Percentiles rank a stretch among this genome's conserved stretches.
Evolutionary conservation across 2,888 invertebrate genomes (phyloP).

Genomic region (Cryptops parisi): DNA sequence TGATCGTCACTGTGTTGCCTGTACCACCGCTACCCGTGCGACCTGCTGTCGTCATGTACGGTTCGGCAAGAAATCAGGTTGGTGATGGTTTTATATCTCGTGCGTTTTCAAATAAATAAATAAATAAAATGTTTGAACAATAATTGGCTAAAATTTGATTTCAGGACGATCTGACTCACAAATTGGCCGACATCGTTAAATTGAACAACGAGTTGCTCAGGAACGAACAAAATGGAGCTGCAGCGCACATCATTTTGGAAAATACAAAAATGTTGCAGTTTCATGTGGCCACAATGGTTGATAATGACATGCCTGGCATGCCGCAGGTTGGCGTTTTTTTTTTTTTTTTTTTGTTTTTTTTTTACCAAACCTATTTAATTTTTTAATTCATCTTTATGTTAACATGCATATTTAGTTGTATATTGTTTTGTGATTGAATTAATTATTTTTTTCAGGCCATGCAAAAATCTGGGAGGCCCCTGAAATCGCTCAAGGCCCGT

Average conservation of each 20-base stretch:
- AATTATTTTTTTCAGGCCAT: conserved; percentile 50
- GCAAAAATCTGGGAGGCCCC: conserved; percentile 97
- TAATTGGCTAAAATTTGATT: background rate
- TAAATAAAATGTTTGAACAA: background rate
- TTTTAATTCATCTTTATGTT: conserved; percentile 7
- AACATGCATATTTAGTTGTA: background rate
- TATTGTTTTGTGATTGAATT: background rate
- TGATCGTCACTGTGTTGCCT: conserved; percentile 93
- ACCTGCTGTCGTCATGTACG: conserved; percentile 98
- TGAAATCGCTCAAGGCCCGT: conserved; percentile 94
- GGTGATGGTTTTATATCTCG: too few relatives aligned
- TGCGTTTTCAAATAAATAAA: too few relatives aligned
- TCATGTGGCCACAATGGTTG: conserved; percentile 94
- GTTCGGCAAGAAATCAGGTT: conserved; percentile 84
- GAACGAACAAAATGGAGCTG: conserved; percentile 93
- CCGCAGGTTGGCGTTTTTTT: conserved; percentile 48
- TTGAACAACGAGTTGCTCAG: conserved; percentile 87
- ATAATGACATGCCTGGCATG: conserved; percentile 98
- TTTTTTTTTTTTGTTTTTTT: too few relatives aligned
- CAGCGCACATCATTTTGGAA: conserved; percentile 91
- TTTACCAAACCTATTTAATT: too few relatives aligned
- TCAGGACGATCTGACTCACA: conserved; percentile 96
- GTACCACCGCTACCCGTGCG: conserved; percentile 93
- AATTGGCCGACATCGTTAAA: conserved; percentile 96
- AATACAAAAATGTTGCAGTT: conserved; percentile 97